Evolutionary conservation across 2,888 invertebrate species (phyloP).

Genomic region (Coleophora flavipennella): DNA sequence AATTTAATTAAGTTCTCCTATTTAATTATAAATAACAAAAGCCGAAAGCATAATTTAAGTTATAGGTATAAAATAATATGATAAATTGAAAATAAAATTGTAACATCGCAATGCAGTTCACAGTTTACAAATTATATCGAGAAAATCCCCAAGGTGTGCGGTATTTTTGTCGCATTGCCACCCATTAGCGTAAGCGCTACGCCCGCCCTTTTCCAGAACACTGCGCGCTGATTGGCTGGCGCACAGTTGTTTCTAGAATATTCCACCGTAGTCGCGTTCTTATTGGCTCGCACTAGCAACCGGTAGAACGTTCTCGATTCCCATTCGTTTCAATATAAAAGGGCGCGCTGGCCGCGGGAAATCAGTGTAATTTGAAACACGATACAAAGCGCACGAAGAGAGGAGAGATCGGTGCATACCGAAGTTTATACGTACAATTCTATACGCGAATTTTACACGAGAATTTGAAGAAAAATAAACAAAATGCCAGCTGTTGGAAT

Average conservation of each 20-base stretch:
- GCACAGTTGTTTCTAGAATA: slow-evolving; percentile 25
- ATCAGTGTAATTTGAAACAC: slow-evolving; percentile 48
- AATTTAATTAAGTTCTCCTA: no score
- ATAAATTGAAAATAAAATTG: no score
- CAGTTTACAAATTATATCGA: no score
- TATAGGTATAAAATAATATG: no score
- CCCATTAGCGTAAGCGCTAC: background rate
- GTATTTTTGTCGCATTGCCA: background rate
- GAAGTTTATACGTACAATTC: slow-evolving; percentile 14
- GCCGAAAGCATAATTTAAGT: no score
- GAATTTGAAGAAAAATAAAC: slow-evolving; percentile 12
- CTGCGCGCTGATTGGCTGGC: slow-evolving; percentile 28
- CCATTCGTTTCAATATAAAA: slow-evolving; percentile 41
- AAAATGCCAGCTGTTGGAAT: slow-evolving; percentile 71
- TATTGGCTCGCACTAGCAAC: slow-evolving; percentile 34
- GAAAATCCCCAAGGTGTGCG: background rate
- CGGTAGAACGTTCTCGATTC: slow-evolving; percentile 35
- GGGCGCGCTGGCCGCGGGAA: slow-evolving; percentile 31
- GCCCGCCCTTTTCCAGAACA: slow-evolving; percentile 1
- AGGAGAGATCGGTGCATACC: slow-evolving; percentile 24
- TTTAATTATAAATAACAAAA: no score
- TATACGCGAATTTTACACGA: slow-evolving; percentile 10
- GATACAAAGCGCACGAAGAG: slow-evolving; percentile 30
- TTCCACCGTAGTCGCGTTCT: slow-evolving; percentile 20
- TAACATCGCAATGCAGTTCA: no score